A percentile compares a stretch with the other conserved stretches of the same genome.
Conservation (phyloP, 2,113 vertebrate species). For the Lasiurus cinereus region DNA sequence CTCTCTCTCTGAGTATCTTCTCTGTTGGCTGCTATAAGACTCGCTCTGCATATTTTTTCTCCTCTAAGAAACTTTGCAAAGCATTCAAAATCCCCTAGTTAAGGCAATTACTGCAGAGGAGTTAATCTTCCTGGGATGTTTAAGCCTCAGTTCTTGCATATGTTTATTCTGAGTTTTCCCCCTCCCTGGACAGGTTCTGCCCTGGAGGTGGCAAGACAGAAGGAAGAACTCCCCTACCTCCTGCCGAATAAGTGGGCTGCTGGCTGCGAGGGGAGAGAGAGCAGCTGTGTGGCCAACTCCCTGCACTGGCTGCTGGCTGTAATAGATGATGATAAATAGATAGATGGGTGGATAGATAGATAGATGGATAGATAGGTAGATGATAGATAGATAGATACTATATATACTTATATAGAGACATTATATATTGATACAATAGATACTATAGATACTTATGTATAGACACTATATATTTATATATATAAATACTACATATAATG, state of each 20-base stretch:
- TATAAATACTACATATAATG: too few relatives aligned
- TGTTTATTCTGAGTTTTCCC: constrained; percentile 83
- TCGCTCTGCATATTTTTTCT: constrained; percentile 80
- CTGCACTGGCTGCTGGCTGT: background rate
- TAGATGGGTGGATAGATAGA: too few relatives aligned
- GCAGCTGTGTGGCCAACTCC: background rate
- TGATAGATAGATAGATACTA: too few relatives aligned
- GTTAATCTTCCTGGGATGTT: constrained; percentile 87
- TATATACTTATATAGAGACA: too few relatives aligned
- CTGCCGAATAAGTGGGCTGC: background rate
- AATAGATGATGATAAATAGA: too few relatives aligned
- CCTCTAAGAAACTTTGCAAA: constrained; percentile 87
- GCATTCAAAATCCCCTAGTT: constrained; percentile 89
- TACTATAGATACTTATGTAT: too few relatives aligned
- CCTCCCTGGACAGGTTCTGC: constrained; percentile 65
- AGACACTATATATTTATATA: too few relatives aligned
- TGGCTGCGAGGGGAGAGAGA: background rate
- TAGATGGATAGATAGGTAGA: too few relatives aligned
- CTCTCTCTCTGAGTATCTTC: constrained; percentile 80
- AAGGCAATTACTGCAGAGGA: constrained; percentile 89
- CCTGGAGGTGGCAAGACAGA: constrained; percentile 48
- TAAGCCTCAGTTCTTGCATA: constrained; percentile 84
- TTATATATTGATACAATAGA: too few relatives aligned
- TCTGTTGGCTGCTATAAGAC: constrained; percentile 84
- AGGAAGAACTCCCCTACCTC: background rate